Evolutionary conservation across 2,888 invertebrate genomes (phyloP), one percentile per base, ranked within the genome.

Genomic region (Dysmachus trigonus): DNA sequence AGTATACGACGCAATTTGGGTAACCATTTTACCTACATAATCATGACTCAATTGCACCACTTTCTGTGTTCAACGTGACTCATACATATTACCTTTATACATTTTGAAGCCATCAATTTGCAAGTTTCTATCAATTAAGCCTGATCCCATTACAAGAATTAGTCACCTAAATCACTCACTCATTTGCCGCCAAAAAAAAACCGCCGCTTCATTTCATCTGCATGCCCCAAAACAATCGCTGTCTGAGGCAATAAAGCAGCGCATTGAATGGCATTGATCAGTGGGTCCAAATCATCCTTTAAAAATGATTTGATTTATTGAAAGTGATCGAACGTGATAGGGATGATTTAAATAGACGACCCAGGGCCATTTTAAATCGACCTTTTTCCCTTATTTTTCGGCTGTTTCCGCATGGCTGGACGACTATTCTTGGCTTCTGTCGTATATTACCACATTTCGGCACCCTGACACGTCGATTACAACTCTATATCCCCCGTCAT

Each of bases 401-500:
- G 3, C 27, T 53, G 18, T 79, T 81, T 62, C 62, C 53, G 62
- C 81, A 18, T 53, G 81, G 8, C 10, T 81, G 33, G 53, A 2
- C 47, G 81, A 51, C 81, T 47, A 81, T 81, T 81, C 62, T 81
- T 81, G 81, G 15, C 10, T 41, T n/a, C 0, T 18, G 47, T 31
- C 79, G 79, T 79, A 79, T 38, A 30, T 38, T 79, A 30, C 10
- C 51, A 79, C 47, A 51, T 79, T 38, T 47, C n/a, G 47, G 3
- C 33, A 33, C 47, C 27, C 62, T 51, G 62, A 27, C 22, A 62
- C 62, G 8, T 30, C 33, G 81, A 81, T 81, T 81, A 81, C 33
- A 62, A 81, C 81, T 81, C 81, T 53, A 81, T 81, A n/a, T n/a
- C n/a, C 53, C 31, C 33, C 10, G 30, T 77, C 73, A 77, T 85